A percentile compares a stretch with the other conserved stretches of the same genome.
Evolutionary conservation across 2,888 invertebrate genomes (phyloP).

Genomic region (Melanostoma mellinum): DNA sequence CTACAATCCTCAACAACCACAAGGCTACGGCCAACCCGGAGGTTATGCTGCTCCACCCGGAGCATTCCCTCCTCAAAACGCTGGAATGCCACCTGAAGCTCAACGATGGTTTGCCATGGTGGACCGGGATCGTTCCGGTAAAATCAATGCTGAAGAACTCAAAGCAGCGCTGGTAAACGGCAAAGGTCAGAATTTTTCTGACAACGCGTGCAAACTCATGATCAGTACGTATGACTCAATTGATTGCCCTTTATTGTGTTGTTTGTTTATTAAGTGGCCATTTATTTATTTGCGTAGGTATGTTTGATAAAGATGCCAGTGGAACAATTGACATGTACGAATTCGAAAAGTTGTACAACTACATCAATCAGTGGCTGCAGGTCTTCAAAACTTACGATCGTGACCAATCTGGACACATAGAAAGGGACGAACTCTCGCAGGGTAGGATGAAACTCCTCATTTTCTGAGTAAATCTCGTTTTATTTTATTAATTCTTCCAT

Average conservation of each 20-base stretch:
- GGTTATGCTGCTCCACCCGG: constrained; percentile 80
- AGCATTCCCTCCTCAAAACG: constrained; percentile 82
- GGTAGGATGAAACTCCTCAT: constrained; percentile 82
- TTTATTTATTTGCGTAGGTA: constrained; percentile 83
- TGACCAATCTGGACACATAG: constrained; percentile 93
- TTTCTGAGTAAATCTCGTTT: not conserved
- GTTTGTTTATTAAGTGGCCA: constrained; percentile 17
- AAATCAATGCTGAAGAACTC: constrained; percentile 89
- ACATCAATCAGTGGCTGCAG: constrained; percentile 93
- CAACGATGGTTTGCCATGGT: constrained; percentile 93
- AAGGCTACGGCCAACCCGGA: constrained; percentile 72
- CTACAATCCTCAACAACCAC: constrained; percentile 75
- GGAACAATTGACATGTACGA: constrained; percentile 93
- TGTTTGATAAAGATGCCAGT: constrained; percentile 93
- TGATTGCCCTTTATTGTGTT: constrained; percentile 40
- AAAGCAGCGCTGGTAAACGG: constrained; percentile 92
- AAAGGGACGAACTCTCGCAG: constrained; percentile 89
- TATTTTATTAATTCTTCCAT: constrained; percentile 50
- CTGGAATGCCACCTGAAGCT: constrained; percentile 87
- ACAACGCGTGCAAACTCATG: constrained; percentile 92
- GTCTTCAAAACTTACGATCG: constrained; percentile 93
- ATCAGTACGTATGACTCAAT: constrained; percentile 83
- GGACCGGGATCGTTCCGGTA: constrained; percentile 92
- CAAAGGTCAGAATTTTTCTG: constrained; percentile 88
- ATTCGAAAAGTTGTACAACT: constrained; percentile 92